Conservation (phyloP, 2,113 vertebrate genomes). For the Excalfactoria chinensis region DNA sequence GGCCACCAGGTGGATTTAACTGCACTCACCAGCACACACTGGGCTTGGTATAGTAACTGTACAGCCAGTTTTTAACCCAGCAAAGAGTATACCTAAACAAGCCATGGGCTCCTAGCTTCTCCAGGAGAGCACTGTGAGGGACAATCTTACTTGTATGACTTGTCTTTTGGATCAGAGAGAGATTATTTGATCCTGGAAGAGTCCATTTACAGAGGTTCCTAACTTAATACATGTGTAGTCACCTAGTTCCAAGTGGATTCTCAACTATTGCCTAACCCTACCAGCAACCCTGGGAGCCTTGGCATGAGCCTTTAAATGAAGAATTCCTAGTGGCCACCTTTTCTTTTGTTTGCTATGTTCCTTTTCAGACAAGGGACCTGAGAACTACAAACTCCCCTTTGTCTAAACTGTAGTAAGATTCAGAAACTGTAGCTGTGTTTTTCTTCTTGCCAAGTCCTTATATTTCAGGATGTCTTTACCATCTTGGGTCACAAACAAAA, state of each 20-base stretch:
- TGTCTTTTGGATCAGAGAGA: background rate
- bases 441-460: background rate
- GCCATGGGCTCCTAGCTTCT: too few relatives aligned
- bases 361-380: background rate
- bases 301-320: background rate
- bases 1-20: too few relatives aligned
- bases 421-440: background rate
- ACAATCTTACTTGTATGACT: background rate
- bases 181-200: background rate
- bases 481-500: background rate
- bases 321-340: background rate
- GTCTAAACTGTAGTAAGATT: background rate
- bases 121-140: too few relatives aligned
- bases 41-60: too few relatives aligned
- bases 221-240: background rate
- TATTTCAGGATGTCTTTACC: constrained; percentile 10
- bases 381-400: background rate
- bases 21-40: too few relatives aligned
- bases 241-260: background rate
- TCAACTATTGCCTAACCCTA: background rate
- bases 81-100: too few relatives aligned
- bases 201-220: background rate
- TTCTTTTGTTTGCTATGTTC: background rate
- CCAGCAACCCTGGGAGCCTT: background rate
- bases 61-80: too few relatives aligned